phyloP scores from a whole-genome alignment of 2,888 invertebrate species.

The Yponomeuta cagnagella region DNA sequence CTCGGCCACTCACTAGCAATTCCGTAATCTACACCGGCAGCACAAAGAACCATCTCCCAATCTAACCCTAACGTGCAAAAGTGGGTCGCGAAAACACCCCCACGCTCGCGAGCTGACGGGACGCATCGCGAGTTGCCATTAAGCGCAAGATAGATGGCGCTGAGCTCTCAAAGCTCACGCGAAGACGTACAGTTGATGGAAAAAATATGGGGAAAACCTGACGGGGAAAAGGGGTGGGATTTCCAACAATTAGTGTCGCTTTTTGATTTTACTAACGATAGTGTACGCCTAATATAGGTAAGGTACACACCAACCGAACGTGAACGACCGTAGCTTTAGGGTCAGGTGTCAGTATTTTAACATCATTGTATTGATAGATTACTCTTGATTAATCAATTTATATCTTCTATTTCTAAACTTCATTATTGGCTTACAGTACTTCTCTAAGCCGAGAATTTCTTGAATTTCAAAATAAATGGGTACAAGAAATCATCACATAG shows the following conservation, averaged over 20 bases:
- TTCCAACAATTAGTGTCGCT: background rate
- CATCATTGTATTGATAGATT: too few relatives aligned
- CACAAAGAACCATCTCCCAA: conserved; percentile 13
- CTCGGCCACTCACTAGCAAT: too few relatives aligned
- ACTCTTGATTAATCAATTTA: too few relatives aligned
- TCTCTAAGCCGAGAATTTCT: too few relatives aligned
- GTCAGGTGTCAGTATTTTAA: too few relatives aligned
- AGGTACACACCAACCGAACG: too few relatives aligned
- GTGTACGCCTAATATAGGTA: background rate
- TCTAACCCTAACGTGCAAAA: conserved; percentile 44
- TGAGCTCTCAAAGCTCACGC: conserved; percentile 21
- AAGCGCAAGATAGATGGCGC: conserved; percentile 60
- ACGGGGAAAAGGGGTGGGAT: background rate
- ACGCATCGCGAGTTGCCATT: conserved; percentile 55
- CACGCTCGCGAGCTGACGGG: conserved; percentile 35
- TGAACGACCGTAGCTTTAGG: too few relatives aligned
- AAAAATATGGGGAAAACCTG: background rate
- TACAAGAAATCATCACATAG: too few relatives aligned
- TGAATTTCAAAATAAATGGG: too few relatives aligned
- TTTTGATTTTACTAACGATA: background rate
- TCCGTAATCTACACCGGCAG: too few relatives aligned
- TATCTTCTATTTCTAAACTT: too few relatives aligned
- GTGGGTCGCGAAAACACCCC: conserved; percentile 55
- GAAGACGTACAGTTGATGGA: background rate
- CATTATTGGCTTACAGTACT: too few relatives aligned